phyloP scores from a whole-genome alignment of 2,888 invertebrate species.

The Clivina fossor region DNA sequence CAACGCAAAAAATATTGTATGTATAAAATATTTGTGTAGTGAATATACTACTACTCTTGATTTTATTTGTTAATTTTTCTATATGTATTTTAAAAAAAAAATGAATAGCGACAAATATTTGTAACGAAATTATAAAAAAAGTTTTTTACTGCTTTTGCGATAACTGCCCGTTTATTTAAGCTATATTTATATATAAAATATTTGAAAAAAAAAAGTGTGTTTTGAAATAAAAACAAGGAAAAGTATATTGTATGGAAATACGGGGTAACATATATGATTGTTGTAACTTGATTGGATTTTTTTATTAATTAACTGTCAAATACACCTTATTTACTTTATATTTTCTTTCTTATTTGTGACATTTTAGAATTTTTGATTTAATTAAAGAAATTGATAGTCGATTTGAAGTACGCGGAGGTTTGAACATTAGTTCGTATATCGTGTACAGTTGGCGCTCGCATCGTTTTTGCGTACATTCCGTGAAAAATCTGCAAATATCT shows the following conservation, averaged over 20 bases:
- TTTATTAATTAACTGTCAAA: slow-evolving; percentile 5
- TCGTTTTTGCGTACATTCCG: slow-evolving; percentile 17
- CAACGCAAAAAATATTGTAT: slow-evolving; percentile 18
- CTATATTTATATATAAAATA: slow-evolving; percentile 27
- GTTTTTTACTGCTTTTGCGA: slow-evolving; percentile 25
- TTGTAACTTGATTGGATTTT: slow-evolving; percentile 15
- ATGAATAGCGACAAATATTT: slow-evolving; percentile 22
- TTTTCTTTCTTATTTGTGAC: background rate
- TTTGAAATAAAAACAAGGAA: slow-evolving; percentile 20
- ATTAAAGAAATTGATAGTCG: background rate
- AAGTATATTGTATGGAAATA: slow-evolving; percentile 18
- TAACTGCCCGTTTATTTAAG: slow-evolving; percentile 26
- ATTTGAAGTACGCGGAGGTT: slow-evolving; percentile 14
- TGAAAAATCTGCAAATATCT: slow-evolving; percentile 22
- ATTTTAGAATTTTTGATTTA: background rate
- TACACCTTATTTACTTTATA: slow-evolving; percentile 1
- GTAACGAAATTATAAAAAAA: slow-evolving; percentile 21
- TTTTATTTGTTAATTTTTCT: slow-evolving; percentile 27
- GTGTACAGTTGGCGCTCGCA: slow-evolving; percentile 2
- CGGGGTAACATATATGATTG: slow-evolving; percentile 16
- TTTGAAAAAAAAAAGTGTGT: slow-evolving; percentile 21
- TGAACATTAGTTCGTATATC: slow-evolving; percentile 5
- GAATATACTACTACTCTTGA: too few relatives aligned
- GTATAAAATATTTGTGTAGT: slow-evolving; percentile 20
- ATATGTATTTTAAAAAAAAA: too few relatives aligned